phyloP scores from a whole-genome alignment of 2,113 vertebrate species.

The Chaetops frenatus region DNA sequence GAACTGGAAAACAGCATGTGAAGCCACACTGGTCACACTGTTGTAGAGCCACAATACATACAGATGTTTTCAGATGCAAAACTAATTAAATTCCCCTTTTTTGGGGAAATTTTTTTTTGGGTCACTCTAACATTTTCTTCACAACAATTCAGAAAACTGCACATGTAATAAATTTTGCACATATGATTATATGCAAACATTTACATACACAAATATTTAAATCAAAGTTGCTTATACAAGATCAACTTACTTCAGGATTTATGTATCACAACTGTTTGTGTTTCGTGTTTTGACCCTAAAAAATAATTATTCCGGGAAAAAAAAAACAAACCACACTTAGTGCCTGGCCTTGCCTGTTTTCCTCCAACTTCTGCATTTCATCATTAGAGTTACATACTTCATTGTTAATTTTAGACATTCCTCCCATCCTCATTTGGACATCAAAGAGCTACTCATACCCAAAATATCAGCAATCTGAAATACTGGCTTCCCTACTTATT shows the following conservation, averaged over 20 bases:
- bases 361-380: not conserved
- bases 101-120: too few species aligned
- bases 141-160: not conserved
- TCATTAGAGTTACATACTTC: not conserved
- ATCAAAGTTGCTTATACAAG: not conserved
- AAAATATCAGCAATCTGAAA: not conserved
- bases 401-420: conserved; percentile 2
- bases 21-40: not conserved
- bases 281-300: not conserved
- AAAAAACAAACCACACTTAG: not conserved
- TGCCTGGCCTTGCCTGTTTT: not conserved
- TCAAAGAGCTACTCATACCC: not conserved
- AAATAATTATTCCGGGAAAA: not conserved
- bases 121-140: not conserved
- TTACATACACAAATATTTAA: not conserved
- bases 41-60: rapidly evolving
- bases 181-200: not conserved
- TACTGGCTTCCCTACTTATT: not conserved
- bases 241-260: not conserved
- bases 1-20: not conserved
- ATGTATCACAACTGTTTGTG: not conserved
- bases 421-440: not conserved
- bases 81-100: not conserved
- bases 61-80: not conserved
- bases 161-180: not conserved